phyloP scores from a whole-genome alignment of 2,888 invertebrate genomes.

The Myopa tessellatipennis region DNA sequence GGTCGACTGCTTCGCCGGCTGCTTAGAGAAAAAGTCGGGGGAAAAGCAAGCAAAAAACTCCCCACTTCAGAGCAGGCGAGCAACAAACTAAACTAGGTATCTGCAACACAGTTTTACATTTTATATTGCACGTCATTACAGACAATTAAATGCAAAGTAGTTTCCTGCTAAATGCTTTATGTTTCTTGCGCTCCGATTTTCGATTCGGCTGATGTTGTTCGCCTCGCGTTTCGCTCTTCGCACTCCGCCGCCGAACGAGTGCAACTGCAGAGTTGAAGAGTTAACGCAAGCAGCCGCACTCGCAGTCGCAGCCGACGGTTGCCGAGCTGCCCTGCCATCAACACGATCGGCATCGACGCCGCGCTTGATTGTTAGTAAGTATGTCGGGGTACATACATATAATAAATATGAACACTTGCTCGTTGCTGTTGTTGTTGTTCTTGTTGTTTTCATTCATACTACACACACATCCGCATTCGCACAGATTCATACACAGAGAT shows the following conservation, averaged over 20 bases:
- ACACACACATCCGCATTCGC: background rate
- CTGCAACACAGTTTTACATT: conserved; percentile 60
- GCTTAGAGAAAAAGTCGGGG: background rate
- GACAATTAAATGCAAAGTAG: conserved; percentile 69
- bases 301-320: conserved; percentile 7
- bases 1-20: background rate
- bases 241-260: background rate
- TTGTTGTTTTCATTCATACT: conserved; percentile 1
- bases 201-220: conserved; percentile 8
- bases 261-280: conserved; percentile 1
- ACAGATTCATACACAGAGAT: conserved; percentile 28
- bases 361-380: background rate
- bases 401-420: background rate
- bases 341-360: background rate
- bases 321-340: background rate
- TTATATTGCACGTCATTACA: conserved; percentile 69
- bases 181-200: conserved; percentile 26
- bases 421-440: background rate
- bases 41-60: background rate
- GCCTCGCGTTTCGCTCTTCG: conserved; percentile 15
- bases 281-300: conserved; percentile 21
- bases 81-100: conserved; percentile 16
- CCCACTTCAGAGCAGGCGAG: background rate
- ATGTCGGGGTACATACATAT: background rate
- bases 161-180: conserved; percentile 65